phyloP scores from a whole-genome alignment of 2,797 vertebrate genomes.

The Danio choprae region DNA sequence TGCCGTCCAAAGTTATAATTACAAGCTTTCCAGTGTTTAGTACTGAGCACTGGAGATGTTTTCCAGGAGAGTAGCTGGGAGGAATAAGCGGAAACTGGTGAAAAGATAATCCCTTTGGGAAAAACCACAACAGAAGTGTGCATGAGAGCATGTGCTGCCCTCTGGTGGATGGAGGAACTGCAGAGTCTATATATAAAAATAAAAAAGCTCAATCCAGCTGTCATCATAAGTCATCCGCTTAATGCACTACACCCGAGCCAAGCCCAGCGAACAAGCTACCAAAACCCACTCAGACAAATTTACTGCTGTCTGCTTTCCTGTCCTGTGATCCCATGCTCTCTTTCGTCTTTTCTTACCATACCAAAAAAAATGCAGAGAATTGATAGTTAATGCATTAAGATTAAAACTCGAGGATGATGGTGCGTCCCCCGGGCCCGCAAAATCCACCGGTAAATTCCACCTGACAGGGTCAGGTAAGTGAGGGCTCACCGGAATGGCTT shows the following conservation, averaged over 20 bases:
- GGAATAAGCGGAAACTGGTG: neutral
- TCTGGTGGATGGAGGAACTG: constrained; percentile 45
- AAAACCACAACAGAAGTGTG: neutral
- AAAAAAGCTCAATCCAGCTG: constrained; percentile 34
- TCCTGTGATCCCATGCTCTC: constrained; percentile 26
- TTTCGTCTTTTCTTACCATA: constrained; percentile 41
- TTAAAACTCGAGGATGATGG: constrained; percentile 24
- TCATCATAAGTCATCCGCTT: constrained; percentile 50
- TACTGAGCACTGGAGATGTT: neutral
- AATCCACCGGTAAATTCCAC: constrained; percentile 27
- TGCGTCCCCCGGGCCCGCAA: neutral
- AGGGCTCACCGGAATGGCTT: constrained; percentile 28
- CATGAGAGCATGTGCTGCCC: constrained; percentile 20
- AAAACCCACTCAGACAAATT: constrained; percentile 39
- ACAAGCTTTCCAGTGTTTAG: neutral
- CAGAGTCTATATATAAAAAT: neutral
- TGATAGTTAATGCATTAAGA: neutral
- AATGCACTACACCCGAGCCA: constrained; percentile 50
- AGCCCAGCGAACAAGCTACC: constrained; percentile 39
- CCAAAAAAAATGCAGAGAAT: neutral
- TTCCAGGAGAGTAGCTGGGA: neutral
- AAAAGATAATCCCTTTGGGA: neutral
- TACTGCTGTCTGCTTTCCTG: constrained; percentile 51
- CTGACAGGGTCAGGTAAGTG: constrained; percentile 31
- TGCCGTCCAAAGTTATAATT: neutral